These are phyloP conservation scores for Steinernema feltiae DNA, from an alignment of 1,140 invertebrate species.

Conservation along the genomic window DNA sequence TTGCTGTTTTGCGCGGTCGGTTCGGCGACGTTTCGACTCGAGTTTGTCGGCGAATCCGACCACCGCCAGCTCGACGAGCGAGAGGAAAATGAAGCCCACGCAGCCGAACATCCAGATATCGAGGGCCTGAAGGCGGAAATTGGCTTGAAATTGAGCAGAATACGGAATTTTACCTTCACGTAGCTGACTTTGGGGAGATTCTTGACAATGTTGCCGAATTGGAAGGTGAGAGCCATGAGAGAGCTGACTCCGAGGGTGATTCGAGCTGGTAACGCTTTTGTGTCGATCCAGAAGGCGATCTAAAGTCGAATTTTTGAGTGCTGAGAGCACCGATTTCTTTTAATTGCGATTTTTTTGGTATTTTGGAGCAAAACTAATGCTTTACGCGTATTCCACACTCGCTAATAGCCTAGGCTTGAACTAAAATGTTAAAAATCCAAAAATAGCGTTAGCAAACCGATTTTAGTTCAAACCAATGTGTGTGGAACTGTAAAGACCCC, in stretches of 20 bases:
- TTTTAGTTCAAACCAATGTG: no score
- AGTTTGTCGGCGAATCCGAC: conserved; percentile 56
- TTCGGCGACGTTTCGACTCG: conserved; percentile 45
- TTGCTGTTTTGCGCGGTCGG: conserved; percentile 39
- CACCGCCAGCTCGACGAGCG: conserved; percentile 52
- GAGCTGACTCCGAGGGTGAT: conserved; percentile 52
- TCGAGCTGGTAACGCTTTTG: conserved; percentile 54
- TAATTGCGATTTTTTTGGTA: no score
- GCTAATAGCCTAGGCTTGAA: no score
- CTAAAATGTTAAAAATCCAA: no score
- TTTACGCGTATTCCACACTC: no score
- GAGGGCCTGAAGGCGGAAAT: conserved; percentile 36
- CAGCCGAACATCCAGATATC: conserved; percentile 58
- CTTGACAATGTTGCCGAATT: conserved; percentile 57
- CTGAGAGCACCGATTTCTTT: no score
- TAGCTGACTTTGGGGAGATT: conserved; percentile 53
- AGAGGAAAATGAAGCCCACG: conserved; percentile 56
- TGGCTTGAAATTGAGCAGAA: neutral
- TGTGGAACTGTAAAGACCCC: no score
- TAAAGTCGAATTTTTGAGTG: neutral
- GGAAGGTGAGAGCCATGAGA: conserved; percentile 51
- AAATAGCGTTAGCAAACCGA: no score
- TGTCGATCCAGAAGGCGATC: conserved; percentile 58
- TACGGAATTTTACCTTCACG: conserved; percentile 44
- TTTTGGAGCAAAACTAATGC: no score